phyloP scores from a whole-genome alignment of 2,797 vertebrate genomes.

The Phataginus tetradactyla region DNA sequence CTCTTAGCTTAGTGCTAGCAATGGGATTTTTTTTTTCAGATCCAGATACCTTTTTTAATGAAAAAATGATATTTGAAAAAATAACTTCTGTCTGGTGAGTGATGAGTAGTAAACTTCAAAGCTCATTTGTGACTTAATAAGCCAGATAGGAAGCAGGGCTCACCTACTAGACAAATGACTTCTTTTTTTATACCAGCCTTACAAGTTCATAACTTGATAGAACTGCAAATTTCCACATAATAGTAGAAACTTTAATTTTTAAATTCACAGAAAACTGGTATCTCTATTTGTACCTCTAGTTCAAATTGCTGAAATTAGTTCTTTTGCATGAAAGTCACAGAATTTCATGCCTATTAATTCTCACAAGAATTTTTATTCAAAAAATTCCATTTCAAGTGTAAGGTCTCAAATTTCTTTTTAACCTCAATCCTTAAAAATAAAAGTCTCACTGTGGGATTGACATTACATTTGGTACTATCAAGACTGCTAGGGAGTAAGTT shows the following conservation, averaged over 20 bases:
- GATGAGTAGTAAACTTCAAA: neutral
- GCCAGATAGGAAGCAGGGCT: neutral
- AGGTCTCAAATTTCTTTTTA: neutral
- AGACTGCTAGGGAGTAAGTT: neutral
- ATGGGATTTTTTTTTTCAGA: neutral
- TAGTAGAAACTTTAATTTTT: neutral
- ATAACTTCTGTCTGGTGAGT: neutral
- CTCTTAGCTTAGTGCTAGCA: neutral
- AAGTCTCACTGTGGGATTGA: neutral
- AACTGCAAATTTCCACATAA: neutral
- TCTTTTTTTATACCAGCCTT: neutral
- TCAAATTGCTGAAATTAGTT: neutral
- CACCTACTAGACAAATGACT: neutral
- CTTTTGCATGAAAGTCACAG: neutral
- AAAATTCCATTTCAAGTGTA: constrained; percentile 10
- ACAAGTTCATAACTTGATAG: neutral
- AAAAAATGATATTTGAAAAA: neutral
- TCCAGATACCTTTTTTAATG: too few species aligned
- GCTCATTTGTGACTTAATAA: neutral
- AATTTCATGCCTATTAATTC: neutral
- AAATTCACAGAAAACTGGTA: neutral
- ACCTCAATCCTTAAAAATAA: neutral
- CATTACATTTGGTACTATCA: neutral
- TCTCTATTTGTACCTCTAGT: neutral
- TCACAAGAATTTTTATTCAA: neutral